These are phyloP conservation scores for Euzetes globulus DNA, from an alignment of 2,888 invertebrate species.

Conservation along the genomic window DNA sequence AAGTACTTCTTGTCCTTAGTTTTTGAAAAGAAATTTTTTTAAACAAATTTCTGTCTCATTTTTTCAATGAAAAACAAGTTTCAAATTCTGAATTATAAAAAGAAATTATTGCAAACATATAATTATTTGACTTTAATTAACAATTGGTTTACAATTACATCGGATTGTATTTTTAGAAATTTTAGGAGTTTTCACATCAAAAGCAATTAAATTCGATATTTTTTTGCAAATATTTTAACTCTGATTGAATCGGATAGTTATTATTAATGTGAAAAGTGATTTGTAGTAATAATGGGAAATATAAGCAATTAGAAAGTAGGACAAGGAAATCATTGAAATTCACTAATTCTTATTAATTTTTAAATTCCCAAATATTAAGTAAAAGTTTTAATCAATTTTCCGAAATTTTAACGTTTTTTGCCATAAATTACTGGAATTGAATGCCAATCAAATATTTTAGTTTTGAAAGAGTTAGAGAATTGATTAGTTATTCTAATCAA, in stretches of 20 bases:
- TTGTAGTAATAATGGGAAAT: neutral
- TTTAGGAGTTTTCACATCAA: neutral
- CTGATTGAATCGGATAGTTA: neutral
- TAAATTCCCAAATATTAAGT: neutral
- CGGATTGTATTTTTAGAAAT: no score
- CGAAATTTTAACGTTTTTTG: neutral
- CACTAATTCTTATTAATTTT: neutral
- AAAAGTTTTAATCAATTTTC: neutral
- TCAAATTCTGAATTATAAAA: neutral
- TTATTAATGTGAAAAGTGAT: neutral
- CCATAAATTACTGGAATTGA: no score
- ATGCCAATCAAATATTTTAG: no score
- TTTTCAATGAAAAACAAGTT: neutral
- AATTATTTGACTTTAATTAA: neutral
- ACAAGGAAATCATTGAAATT: conserved; percentile 22
- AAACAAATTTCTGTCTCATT: neutral
- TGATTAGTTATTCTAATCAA: no score
- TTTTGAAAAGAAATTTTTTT: neutral
- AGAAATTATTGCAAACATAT: neutral
- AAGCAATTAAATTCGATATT: neutral
- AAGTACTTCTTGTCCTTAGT: neutral
- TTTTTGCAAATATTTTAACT: neutral
- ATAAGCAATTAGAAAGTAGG: neutral
- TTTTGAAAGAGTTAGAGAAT: no score
- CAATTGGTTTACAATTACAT: no score